Base-by-base conservation (phyloP, 2,888 invertebrate species). In the Campoplex nolae region DNA sequence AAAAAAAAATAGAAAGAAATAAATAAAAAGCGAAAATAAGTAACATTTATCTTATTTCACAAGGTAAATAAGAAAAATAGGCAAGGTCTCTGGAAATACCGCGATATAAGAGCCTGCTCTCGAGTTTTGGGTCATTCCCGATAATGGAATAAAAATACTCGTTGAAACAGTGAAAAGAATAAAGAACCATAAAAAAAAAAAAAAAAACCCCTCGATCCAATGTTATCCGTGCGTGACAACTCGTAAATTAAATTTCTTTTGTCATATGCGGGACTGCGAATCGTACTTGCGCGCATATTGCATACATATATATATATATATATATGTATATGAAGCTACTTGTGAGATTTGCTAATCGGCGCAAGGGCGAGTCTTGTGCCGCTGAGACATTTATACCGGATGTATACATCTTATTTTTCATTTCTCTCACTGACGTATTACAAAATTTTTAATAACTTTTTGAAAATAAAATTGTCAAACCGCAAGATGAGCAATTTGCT, bases 171-270 rank as follows among this genome's bases (percentile, higher is more conserved):
- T 13, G 28, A 68, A 68, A 38, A 78, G 38, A 68, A 38, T 32
- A 75, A 54, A 67, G 28, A 58, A 11, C 11, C 28, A 4, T 32
- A 42, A 18, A 73, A 54, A 54, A 83, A 75, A 79, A 38, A 38
- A 38, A 38, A 18, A 73, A 54, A 54, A 85, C 70, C 76, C 75
- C 16, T 32, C 35, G 71, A 16, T 16, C 56, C 62, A 13, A 11
- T 16, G 65, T 35, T 42, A 54, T 51, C 54, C 62, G 38, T 74
- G 67, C 51, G 74, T 54, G 85, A 83, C 70, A 71, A 74, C 32
- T 83, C 83, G 79, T 79, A 79, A 79, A 83, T 83, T 75, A 71
- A 71, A 83, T 83, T 79, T 76, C 70, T 70, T 56, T 78, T 78
- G 78, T 78, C 13, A 56, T 23, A 8, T 23, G 42, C 38, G 42